Percentiles rank a stretch among this genome's conserved stretches.
Conservation (phyloP, 2,888 invertebrate genomes). For the Nomada fabriciana region DNA sequence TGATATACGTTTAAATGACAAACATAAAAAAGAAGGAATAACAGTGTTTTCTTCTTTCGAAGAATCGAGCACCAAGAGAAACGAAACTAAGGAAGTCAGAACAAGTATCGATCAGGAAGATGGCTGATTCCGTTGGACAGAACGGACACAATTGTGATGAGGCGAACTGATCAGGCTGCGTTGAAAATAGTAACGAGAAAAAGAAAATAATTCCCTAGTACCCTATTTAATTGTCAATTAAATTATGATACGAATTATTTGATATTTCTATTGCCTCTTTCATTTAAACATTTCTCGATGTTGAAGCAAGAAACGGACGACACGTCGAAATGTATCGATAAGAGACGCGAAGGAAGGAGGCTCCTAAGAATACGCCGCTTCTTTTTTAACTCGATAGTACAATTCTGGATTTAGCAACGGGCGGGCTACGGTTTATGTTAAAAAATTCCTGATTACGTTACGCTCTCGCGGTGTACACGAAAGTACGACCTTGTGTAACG, state of each 20-base stretch:
- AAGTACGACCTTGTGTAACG: constrained; percentile 11
- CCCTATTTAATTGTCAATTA: too few relatives aligned
- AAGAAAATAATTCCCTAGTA: too few relatives aligned
- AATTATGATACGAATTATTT: too few relatives aligned
- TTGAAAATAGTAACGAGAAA: neutral
- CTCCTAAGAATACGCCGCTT: too few relatives aligned
- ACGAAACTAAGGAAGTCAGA: constrained; percentile 21
- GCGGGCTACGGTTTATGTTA: neutral
- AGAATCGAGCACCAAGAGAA: neutral
- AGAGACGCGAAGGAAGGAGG: too few relatives aligned
- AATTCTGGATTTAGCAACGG: constrained; percentile 8
- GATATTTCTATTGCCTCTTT: too few relatives aligned
- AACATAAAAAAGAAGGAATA: neutral
- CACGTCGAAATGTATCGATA: too few relatives aligned
- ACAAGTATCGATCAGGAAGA: constrained; percentile 30
- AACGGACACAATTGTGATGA: constrained; percentile 5
- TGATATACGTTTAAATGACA: too few relatives aligned
- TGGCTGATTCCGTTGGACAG: constrained; percentile 13
- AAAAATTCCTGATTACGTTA: constrained; percentile 19
- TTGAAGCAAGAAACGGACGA: too few relatives aligned
- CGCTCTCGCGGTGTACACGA: neutral
- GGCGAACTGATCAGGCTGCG: neutral
- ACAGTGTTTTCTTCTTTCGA: neutral
- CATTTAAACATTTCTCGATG: too few relatives aligned
- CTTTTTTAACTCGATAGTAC: too few relatives aligned